A percentile compares a stretch with the other conserved stretches of the same genome.
Evolutionary conservation across 2,888 invertebrate genomes (phyloP).

Genomic region (Drosophila phalerata): DNA sequence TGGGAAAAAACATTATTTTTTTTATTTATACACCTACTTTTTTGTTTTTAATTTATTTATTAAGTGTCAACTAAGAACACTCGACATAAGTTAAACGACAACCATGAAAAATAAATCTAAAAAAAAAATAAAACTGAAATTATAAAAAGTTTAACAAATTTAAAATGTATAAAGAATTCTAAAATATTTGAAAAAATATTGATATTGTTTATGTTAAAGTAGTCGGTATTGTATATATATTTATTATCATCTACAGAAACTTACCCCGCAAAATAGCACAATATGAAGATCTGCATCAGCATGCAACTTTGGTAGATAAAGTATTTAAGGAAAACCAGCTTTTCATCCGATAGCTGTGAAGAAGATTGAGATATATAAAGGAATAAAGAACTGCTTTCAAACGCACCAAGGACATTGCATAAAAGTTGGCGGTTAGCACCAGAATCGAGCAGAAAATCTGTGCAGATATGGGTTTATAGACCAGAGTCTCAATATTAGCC

Average conservation of each 20-base stretch:
- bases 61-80: too few species aligned
- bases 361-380: background rate
- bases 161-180: too few species aligned
- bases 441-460: constrained; percentile 79
- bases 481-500: constrained; percentile 60
- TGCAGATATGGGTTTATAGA: constrained; percentile 75
- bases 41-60: too few species aligned
- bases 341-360: constrained; percentile 54
- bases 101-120: too few species aligned
- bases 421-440: constrained; percentile 80
- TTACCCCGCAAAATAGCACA: constrained; percentile 74
- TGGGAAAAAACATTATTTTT: too few species aligned
- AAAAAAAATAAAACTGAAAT: too few species aligned
- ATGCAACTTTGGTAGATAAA: constrained; percentile 67
- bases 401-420: constrained; percentile 77
- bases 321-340: constrained; percentile 50
- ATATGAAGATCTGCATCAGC: constrained; percentile 71
- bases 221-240: too few species aligned
- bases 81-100: too few species aligned
- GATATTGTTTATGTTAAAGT: too few species aligned
- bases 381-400: background rate
- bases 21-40: too few species aligned
- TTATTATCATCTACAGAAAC: background rate
- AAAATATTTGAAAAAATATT: too few species aligned
- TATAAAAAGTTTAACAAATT: too few species aligned